Evolutionary conservation across 2,113 vertebrate species (phyloP), one percentile per base, ranked within the genome.

Genomic region (Alouatta palliata): DNA sequence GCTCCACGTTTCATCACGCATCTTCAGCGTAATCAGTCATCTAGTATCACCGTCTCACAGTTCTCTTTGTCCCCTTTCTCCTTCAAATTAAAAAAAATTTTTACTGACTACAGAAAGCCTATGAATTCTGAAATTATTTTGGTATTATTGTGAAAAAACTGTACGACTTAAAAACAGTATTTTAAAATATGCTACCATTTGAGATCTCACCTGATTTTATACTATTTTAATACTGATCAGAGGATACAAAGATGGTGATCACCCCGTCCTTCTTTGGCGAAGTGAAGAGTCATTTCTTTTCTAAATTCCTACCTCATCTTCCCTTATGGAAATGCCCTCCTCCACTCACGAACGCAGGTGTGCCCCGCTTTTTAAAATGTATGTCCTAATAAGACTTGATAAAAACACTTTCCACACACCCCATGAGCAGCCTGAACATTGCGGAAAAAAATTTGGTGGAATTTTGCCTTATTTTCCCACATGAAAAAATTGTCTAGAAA

Each of bases 401-500:
- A 27, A 8, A 49, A n/a, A 70, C 7, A 30, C 12, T 58, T 19
- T 17, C 25, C 0, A 9, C 8, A 13, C 47, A 64, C 75, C 23
- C 27, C 3, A 7, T 0, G 11, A 75, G 27, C 14, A 56, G 8
- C 3, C 6, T 40, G 7, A 52, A n/a, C 45, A 84, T 13, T 6
- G 0, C 10, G 49, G 87, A 27, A 56, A 47, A 66, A 40, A 17
- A 49, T 30, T 0, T 49, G 64, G 17, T 3, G 9, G 43, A 49
- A 2, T 8, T 70, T 30, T 11, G 32, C 8, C n/a, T 32, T 14
- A 27, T 10, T 76, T 21, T 54, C 77, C 61, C 27, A 3, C 2
- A 35, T 90, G 96, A 91, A 49, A 9, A 97, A 97, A 40, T 94
- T 27, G 97, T 95, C 96, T 91, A 97, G 97, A 97, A 98, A 97